Evolutionary conservation across 2,113 vertebrate genomes (phyloP).

Genomic region (Centropus bengalensis): DNA sequence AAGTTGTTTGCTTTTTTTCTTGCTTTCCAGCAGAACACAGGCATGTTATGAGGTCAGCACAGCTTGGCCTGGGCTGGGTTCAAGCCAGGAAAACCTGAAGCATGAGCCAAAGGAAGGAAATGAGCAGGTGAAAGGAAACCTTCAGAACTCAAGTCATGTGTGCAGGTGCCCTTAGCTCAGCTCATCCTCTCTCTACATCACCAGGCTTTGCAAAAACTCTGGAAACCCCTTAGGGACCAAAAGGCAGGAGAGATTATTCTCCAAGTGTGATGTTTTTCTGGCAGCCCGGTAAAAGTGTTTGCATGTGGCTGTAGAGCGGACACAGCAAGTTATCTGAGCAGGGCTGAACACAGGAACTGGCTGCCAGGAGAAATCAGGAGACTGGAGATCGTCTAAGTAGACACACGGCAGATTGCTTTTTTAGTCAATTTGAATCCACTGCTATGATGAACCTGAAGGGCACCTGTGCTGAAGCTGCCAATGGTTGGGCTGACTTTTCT

Average conservation of each 20-base stretch:
- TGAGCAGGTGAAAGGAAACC: neutral
- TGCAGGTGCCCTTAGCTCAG: neutral
- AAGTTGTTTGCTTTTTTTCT: neutral
- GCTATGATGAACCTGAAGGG: neutral
- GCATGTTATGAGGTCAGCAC: neutral
- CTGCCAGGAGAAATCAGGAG: neutral
- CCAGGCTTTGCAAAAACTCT: neutral
- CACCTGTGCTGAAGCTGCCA: neutral
- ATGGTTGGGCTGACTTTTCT: neutral
- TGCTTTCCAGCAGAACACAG: neutral
- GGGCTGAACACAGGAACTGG: neutral
- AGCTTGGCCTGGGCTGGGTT: neutral
- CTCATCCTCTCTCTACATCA: neutral
- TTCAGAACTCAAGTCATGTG: neutral
- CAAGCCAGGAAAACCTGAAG: neutral
- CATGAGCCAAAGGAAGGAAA: neutral
- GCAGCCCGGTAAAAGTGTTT: neutral
- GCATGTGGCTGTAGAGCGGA: neutral
- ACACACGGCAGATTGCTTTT: rapidly evolving
- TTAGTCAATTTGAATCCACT: neutral
- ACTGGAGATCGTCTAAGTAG: neutral
- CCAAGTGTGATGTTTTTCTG: neutral
- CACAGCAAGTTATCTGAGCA: neutral
- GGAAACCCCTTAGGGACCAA: neutral
- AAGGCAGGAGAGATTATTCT: neutral